phyloP scores from a whole-genome alignment of 2,113 vertebrate genomes.

The Ellobius talpinus region DNA sequence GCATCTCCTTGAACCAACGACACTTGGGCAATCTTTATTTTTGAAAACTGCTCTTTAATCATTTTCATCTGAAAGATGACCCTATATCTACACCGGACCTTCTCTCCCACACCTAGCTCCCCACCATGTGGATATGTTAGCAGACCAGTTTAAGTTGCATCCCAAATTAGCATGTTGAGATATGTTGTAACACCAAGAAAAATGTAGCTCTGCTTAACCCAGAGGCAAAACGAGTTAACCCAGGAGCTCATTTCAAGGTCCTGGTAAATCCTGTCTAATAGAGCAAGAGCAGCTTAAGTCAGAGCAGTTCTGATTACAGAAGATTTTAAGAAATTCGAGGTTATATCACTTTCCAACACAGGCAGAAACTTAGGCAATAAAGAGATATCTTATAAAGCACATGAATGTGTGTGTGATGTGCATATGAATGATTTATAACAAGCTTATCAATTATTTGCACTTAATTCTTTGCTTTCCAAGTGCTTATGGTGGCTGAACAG shows the following conservation, averaged over 20 bases:
- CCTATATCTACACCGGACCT: not conserved
- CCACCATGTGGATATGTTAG: not conserved
- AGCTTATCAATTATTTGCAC: conserved; percentile 72
- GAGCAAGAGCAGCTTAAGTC: conserved; percentile 15
- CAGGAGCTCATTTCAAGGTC: not conserved
- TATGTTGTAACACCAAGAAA: not conserved
- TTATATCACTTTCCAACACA: conserved; percentile 47
- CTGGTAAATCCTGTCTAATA: conserved; percentile 45
- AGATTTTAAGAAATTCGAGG: conserved; percentile 46
- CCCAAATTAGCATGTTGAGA: not conserved
- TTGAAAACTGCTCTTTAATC: not conserved
- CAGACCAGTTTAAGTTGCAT: not conserved
- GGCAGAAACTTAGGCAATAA: conserved; percentile 39
- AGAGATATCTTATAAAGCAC: not conserved
- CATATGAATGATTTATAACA: conserved; percentile 60
- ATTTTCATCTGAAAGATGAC: not conserved
- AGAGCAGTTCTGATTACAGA: conserved; percentile 1
- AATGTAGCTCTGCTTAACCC: not conserved
- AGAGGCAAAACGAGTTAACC: not conserved
- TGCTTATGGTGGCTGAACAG: conserved; percentile 59
- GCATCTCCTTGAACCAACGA: not conserved
- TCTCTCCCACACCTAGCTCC: not conserved
- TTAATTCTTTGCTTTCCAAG: conserved; percentile 70
- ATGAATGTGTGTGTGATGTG: not conserved
- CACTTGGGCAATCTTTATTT: not conserved